Evolutionary conservation across 2,113 vertebrate genomes (phyloP), one percentile per base, ranked within the genome.

Genomic region (Pimephales promelas): DNA sequence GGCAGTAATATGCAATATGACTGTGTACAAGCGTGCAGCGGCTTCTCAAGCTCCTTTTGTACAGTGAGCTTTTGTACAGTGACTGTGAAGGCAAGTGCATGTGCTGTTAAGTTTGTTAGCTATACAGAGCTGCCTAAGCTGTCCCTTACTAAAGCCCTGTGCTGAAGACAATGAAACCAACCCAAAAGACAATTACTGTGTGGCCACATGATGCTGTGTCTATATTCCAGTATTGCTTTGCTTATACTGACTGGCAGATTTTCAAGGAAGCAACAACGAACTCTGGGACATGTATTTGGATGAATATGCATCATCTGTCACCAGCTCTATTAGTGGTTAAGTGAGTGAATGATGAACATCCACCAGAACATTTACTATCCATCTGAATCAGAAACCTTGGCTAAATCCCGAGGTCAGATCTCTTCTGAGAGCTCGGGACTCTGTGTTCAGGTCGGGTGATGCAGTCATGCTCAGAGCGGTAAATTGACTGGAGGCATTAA

Each of bases 71-170:
- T 6, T 54, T 6, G 18, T 54, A 54, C 95, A 0, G 94, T 96
- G 4, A 91, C 91, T 24, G 95, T 96, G 31, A 87, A 95, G 5
- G 95, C 95, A 87, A 7, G 95, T 96, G 36, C 6, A 36, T 36
- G 36, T 36, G 6, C 6, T 7, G 36, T 36, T 36, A 36, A 36
- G 90, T 4, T 2, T 20, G 28, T 40, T 4, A 49, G 14, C 28
- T 28, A 28, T 28, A 28, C 16, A 56, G 54, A 56, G 54, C 54
- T 20, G 18, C 28, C 28, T 28, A 28, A 28, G 28, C 28, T 56
- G 5, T 22, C 54, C 54, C 54, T 47, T 47, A 10, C 45, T 47
- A 47, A 3, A 47, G 45, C 45, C 45, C 18, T 20, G 54, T 56
- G 54, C 54, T 56, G 54, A 56, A 56, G 14, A 56, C 13, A 56